A percentile compares a stretch with the other conserved stretches of the same genome.
Conservation (phyloP, 1,140 invertebrate species). For the Drosophila equinoxialis region DNA sequence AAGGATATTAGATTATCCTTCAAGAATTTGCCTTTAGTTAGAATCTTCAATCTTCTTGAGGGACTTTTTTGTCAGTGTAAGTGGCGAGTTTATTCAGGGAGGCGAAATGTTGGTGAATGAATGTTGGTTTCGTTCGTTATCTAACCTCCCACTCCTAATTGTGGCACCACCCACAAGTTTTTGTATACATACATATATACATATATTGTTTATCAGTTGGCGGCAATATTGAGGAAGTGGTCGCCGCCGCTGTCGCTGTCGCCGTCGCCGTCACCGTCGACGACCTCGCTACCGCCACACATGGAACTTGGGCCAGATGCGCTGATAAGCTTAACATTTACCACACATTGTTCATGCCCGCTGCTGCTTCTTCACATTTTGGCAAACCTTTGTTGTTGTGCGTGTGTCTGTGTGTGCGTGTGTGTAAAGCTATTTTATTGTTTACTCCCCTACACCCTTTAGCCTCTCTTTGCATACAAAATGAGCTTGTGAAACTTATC, state of each 20-base stretch:
- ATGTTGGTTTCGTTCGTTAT: slow-evolving; percentile 43
- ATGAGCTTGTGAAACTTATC: slow-evolving; percentile 45
- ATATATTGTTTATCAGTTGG: slow-evolving; percentile 57
- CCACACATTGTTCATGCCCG: slow-evolving; percentile 1
- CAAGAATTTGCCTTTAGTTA: no score
- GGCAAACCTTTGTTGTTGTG: slow-evolving; percentile 35
- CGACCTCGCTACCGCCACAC: slow-evolving; percentile 2
- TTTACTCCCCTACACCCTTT: slow-evolving; percentile 8
- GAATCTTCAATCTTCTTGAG: no score
- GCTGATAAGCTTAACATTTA: slow-evolving; percentile 51
- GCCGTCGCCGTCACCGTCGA: no score
- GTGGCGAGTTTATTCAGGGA: slow-evolving; percentile 2
- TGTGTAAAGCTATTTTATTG: slow-evolving; percentile 49
- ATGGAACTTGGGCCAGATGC: slow-evolving; percentile 61
- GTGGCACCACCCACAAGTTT: slow-evolving; percentile 58
- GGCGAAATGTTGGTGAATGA: not conserved
- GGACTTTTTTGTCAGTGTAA: not conserved
- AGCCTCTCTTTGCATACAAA: slow-evolving; percentile 27
- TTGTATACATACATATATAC: not conserved
- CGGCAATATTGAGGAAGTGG: slow-evolving; percentile 70
- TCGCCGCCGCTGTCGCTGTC: slow-evolving; percentile 25
- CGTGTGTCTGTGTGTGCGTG: no score
- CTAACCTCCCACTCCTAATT: slow-evolving; percentile 50
- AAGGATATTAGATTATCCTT: no score
- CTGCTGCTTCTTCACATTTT: slow-evolving; percentile 34